A percentile compares a stretch with the other conserved stretches of the same genome.
Conservation (phyloP, 92 coral and sea anemone species). For the Micromussa lordhowensis region DNA sequence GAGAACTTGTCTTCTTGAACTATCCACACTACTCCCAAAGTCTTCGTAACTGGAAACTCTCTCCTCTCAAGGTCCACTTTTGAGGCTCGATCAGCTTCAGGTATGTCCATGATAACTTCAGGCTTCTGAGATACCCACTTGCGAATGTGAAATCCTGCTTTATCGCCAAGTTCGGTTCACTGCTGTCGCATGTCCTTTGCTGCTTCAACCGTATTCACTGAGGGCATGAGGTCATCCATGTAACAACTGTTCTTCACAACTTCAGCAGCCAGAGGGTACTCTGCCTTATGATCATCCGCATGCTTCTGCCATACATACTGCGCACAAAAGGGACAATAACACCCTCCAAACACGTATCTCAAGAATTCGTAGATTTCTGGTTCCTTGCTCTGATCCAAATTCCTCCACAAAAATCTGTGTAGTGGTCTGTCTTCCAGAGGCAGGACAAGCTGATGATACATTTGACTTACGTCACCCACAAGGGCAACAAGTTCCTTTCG, state of each 20-base stretch:
- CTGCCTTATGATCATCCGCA: slow-evolving; percentile 56
- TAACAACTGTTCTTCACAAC: slow-evolving; percentile 55
- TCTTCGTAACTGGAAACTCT: too few relatives aligned
- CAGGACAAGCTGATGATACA: slow-evolving; percentile 54
- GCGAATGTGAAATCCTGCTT: too few relatives aligned
- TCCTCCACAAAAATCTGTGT: slow-evolving; percentile 45
- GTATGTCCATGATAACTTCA: too few relatives aligned
- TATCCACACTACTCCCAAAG: slow-evolving; percentile 70
- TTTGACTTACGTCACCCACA: slow-evolving; percentile 53
- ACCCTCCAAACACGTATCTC: slow-evolving; percentile 49
- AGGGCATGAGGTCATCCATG: too few relatives aligned
- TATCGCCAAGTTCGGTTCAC: slow-evolving; percentile 66
- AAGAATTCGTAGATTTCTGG: slow-evolving; percentile 37
- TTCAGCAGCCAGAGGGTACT: slow-evolving; percentile 64
- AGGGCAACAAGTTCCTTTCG: neutral
- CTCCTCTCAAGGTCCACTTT: too few relatives aligned
- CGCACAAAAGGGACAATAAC: slow-evolving; percentile 63
- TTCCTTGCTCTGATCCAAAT: slow-evolving; percentile 39
- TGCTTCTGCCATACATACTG: slow-evolving; percentile 65
- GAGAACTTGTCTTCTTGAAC: slow-evolving; percentile 62
- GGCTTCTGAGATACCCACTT: too few relatives aligned
- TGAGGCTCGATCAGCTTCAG: slow-evolving; percentile 54
- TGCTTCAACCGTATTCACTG: slow-evolving; percentile 39
- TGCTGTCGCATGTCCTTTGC: slow-evolving; percentile 21
- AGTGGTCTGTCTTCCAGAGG: too few relatives aligned